Evolutionary conservation across 1,140 invertebrate species (phyloP).

Genomic region (Helicorthomorpha holstii): DNA sequence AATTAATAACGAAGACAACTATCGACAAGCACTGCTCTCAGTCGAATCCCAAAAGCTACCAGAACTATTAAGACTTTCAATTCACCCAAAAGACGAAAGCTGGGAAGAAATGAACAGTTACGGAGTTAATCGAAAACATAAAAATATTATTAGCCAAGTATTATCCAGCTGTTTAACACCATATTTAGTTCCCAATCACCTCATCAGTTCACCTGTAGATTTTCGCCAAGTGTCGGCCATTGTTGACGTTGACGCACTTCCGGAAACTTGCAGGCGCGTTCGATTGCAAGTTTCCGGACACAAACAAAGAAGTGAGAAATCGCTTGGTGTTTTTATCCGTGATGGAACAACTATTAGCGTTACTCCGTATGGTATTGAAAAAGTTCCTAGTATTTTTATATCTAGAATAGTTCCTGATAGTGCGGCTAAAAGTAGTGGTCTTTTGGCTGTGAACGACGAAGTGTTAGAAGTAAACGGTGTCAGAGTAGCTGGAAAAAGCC

Average conservation of each 20-base stretch:
- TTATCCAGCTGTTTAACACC: too few species aligned
- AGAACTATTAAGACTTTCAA: too few species aligned
- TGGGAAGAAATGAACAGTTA: too few species aligned
- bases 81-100: too few species aligned
- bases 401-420: not conserved
- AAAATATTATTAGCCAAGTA: too few species aligned
- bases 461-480: not conserved
- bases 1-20: too few species aligned
- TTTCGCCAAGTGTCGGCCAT: constrained; percentile 25
- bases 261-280: not conserved
- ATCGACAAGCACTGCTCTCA: too few species aligned
- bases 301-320: not conserved
- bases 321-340: not conserved
- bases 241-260: not conserved
- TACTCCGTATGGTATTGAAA: not conserved
- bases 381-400: not conserved
- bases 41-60: too few species aligned
- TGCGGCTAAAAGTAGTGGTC: not conserved
- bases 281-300: too few species aligned
- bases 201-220: constrained; percentile 26
- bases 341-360: not conserved
- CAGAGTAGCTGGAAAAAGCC: not conserved
- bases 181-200: too few species aligned
- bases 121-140: too few species aligned
- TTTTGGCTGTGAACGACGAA: not conserved